Conservation (phyloP, 2,888 invertebrate species). For the Catocala sponsa region DNA sequence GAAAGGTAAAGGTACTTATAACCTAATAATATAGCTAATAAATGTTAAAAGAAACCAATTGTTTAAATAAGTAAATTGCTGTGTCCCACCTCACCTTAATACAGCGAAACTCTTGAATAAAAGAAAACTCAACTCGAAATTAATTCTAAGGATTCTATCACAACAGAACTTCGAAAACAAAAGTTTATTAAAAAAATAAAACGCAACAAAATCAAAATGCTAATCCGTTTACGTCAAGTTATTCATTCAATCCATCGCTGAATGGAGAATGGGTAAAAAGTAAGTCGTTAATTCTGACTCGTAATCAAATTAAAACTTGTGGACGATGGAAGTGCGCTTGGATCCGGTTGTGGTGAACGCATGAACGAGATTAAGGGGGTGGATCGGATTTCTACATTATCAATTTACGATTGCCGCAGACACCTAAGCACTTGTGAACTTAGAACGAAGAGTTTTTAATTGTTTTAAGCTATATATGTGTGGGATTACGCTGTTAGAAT, state of each 20-base stretch:
- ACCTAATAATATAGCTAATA: too few relatives aligned
- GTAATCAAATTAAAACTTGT: conserved; percentile 74
- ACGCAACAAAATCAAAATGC: conserved; percentile 50
- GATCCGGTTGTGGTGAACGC: conserved; percentile 47
- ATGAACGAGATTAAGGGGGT: conserved; percentile 51
- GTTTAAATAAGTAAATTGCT: too few relatives aligned
- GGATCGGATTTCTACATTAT: conserved; percentile 64
- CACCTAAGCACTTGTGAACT: conserved; percentile 48
- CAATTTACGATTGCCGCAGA: conserved; percentile 64
- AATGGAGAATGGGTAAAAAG: conserved; percentile 64
- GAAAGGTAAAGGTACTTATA: too few relatives aligned
- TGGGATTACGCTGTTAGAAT: too few relatives aligned
- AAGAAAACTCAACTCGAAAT: neutral
- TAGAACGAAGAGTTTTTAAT: conserved; percentile 38
- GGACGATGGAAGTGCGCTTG: conserved; percentile 54
- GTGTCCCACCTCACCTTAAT: too few relatives aligned
- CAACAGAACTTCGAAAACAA: conserved; percentile 1
- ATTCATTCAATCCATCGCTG: conserved; percentile 59
- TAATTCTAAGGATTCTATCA: neutral
- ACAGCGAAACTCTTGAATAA: too few relatives aligned
- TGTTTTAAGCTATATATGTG: conserved; percentile 32
- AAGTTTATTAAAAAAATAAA: conserved; percentile 16
- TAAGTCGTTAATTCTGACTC: conserved; percentile 62
- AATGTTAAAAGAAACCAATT: too few relatives aligned
- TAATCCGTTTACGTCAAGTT: conserved; percentile 65